Conservation (phyloP, 1,140 invertebrate species). For the Drosophila funebris region DNA sequence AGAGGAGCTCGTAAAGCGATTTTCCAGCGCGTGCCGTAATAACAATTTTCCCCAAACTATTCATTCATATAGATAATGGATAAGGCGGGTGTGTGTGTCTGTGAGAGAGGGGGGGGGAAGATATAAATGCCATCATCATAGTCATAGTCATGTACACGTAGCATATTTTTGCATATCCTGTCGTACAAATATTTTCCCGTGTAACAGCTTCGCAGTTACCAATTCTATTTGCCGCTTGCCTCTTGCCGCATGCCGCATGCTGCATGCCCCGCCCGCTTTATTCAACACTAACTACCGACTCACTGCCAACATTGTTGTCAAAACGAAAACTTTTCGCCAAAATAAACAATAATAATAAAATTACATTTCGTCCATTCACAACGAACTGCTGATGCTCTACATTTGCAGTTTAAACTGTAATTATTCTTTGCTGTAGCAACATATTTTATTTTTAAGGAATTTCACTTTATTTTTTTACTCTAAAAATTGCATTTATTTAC, state of each 20-base stretch:
- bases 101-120: too few species aligned
- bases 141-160: constrained; percentile 28
- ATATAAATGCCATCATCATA: constrained; percentile 51
- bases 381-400: constrained; percentile 18
- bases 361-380: background rate
- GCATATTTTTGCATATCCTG: constrained; percentile 79
- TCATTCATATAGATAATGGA: constrained; percentile 26
- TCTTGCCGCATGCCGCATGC: constrained; percentile 1
- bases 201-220: constrained; percentile 64
- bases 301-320: constrained; percentile 59
- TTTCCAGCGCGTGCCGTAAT: constrained; percentile 59
- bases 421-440: too few species aligned
- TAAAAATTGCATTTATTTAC: background rate
- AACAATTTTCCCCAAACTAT: constrained; percentile 72
- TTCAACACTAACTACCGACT: constrained; percentile 16
- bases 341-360: constrained; percentile 61
- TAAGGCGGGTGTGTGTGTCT: background rate
- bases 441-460: too few species aligned
- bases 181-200: constrained; percentile 74
- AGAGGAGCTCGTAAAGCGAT: constrained; percentile 58
- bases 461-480: background rate
- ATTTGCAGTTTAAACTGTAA: too few species aligned
- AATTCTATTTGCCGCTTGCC: constrained; percentile 37
- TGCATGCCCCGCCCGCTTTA: background rate
- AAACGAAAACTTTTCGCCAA: constrained; percentile 51